Percentiles rank a stretch among this genome's conserved stretches.
Evolutionary conservation across 2,888 invertebrate genomes (phyloP).

Genomic region (Trisateles emortualis): DNA sequence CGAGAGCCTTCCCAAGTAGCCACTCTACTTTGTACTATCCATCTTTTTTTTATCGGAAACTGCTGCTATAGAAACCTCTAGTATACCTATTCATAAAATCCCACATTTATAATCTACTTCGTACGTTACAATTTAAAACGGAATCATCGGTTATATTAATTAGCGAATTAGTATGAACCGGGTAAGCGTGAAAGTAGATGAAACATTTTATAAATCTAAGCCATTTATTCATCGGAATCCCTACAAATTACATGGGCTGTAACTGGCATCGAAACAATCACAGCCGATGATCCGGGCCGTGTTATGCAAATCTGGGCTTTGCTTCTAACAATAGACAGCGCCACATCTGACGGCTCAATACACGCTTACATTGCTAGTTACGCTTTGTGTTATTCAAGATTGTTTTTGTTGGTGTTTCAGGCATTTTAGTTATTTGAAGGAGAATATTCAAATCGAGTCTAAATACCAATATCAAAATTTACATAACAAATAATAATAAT

Average conservation of each 20-base stretch:
- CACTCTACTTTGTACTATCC: slow-evolving; percentile 30
- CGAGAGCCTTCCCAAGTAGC: slow-evolving; percentile 51
- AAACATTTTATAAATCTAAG: slow-evolving; percentile 62
- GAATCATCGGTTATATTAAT: slow-evolving; percentile 22
- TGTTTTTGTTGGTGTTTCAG: slow-evolving; percentile 53
- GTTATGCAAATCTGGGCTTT: slow-evolving; percentile 83
- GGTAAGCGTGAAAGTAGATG: slow-evolving; percentile 20
- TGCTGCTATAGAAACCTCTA: slow-evolving; percentile 10
- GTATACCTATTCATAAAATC: background rate
- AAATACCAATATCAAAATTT: too few species aligned
- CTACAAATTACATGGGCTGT: slow-evolving; percentile 80
- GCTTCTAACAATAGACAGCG: slow-evolving; percentile 73
- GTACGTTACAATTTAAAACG: background rate
- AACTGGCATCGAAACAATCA: slow-evolving; percentile 80
- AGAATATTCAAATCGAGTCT: too few species aligned
- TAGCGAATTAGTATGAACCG: slow-evolving; percentile 17
- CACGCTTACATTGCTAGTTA: slow-evolving; percentile 55
- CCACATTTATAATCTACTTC: background rate
- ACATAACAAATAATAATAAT: too few species aligned
- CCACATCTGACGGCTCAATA: slow-evolving; percentile 64
- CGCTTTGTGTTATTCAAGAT: slow-evolving; percentile 56
- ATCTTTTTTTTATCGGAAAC: slow-evolving; percentile 29
- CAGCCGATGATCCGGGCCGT: slow-evolving; percentile 77
- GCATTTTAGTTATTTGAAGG: slow-evolving; percentile 17
- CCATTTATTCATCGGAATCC: slow-evolving; percentile 77